These are phyloP conservation scores for Apteryx owenii DNA, from an alignment of 2,113 vertebrate genomes.

Conservation along the genomic window DNA sequence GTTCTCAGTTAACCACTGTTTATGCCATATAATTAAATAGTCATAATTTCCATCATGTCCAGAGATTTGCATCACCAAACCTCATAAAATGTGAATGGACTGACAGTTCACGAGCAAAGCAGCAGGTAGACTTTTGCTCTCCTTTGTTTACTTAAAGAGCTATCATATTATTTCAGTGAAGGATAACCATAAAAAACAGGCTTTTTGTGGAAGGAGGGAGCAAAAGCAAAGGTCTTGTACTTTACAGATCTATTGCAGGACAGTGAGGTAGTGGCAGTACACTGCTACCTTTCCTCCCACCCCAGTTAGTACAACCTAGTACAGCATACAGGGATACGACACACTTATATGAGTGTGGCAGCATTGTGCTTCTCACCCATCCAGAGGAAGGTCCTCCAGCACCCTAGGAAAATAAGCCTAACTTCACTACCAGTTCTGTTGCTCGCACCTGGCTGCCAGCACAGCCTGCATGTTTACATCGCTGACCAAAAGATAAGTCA, in stretches of 20 bases:
- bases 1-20: neutral
- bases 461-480: neutral
- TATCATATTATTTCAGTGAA: neutral
- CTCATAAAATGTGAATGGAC: neutral
- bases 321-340: fast-evolving
- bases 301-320: neutral
- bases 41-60: neutral
- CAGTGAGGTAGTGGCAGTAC: neutral
- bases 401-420: neutral
- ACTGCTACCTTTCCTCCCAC: neutral
- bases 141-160: neutral
- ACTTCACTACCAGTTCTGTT: neutral
- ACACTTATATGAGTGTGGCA: fast-evolving
- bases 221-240: neutral
- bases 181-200: neutral
- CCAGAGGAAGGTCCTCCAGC: neutral
- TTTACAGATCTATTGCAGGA: neutral
- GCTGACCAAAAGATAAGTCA: neutral
- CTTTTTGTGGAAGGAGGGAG: neutral
- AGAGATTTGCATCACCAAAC: neutral
- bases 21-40: neutral
- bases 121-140: neutral
- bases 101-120: neutral
- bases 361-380: neutral
- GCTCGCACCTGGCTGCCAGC: neutral